Evolutionary conservation across 1,140 invertebrate genomes (phyloP), one percentile per base, ranked within the genome.

Genomic region (Drosophila micromelanica): DNA sequence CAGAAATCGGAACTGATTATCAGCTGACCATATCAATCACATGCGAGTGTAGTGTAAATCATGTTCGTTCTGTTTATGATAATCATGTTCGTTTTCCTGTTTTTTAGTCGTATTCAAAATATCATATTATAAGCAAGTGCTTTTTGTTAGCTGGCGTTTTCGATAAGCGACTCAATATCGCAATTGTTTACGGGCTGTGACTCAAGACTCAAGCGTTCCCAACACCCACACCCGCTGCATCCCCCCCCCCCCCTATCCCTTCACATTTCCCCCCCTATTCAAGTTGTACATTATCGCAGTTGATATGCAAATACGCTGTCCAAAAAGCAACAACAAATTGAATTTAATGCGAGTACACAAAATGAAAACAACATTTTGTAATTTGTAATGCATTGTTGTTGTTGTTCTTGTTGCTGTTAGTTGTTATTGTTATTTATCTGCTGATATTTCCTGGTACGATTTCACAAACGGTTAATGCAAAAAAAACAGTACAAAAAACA

Each of bases 401-500:
- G 51, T 40, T 49, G 57, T 52, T 52, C 37, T 37, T 73, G 48
- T 37, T 65, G 63, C 62, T 71, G 48, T 60, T 57, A 64, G 62
- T 74, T 70, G 57, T 67, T 76, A 51, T 42, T 78, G 72, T 65
- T 81, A 69, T 82, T 86, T 79, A 87, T 87, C 82, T 89, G 78
- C 35, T 89, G 84, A 87, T 87, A 87, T 87, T 87, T 87, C 82
- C 82, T 87, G 82, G 82, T 89, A 62, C 68, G 84, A 89, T 89
- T 85, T 71, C 84, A 80, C 49, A 62, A 38, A 52, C 30, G 30
- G 55, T 56, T 57, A 45, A 46, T 46, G 20, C 13, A 43, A 38
- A 60, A 27, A 30, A 27, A 38, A 23, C 20, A 37, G 9, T 35
- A 45, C 5, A 45, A n/a, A 46, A n/a, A 59, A 55, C 27, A 72